Evolutionary conservation across 2,113 vertebrate genomes (phyloP).

Genomic region (Tachysurus vachellii): DNA sequence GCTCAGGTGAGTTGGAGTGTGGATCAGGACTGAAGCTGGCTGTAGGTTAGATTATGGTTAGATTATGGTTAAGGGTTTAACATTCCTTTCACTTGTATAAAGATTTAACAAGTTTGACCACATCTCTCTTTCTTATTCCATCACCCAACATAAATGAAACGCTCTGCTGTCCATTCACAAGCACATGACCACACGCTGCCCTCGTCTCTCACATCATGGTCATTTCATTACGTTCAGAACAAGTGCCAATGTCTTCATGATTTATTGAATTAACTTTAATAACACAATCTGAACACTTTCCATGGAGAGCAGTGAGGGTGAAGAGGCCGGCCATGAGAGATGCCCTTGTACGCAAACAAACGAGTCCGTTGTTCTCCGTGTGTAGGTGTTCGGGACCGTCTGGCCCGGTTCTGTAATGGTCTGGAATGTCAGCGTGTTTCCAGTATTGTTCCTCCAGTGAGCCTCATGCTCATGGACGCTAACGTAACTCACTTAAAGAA

Average conservation of each 20-base stretch:
- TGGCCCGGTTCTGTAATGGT: slow-evolving; percentile 67
- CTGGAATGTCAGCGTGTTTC: slow-evolving; percentile 73
- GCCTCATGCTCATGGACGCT: slow-evolving; percentile 53
- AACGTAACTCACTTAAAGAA: slow-evolving; percentile 66
- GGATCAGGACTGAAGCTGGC: not conserved
- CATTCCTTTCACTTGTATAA: not conserved
- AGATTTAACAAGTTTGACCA: too few relatives aligned
- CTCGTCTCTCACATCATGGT: slow-evolving; percentile 50
- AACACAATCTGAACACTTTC: slow-evolving; percentile 66
- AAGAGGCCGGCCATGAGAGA: slow-evolving; percentile 64
- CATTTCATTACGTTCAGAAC: slow-evolving; percentile 59
- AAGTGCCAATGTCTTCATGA: slow-evolving; percentile 62
- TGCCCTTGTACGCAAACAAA: slow-evolving; percentile 72
- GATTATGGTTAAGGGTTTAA: not conserved
- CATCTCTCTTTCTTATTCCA: not conserved
- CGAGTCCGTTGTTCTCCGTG: slow-evolving; percentile 63
- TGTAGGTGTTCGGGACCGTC: slow-evolving; percentile 77
- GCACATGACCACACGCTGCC: slow-evolving; percentile 6
- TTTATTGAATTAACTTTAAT: slow-evolving; percentile 74
- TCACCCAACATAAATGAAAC: not conserved
- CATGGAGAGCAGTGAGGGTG: slow-evolving; percentile 51
- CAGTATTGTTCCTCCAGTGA: slow-evolving; percentile 68
- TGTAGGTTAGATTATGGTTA: not conserved
- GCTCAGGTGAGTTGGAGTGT: not conserved
- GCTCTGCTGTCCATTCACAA: not conserved